phyloP scores from a whole-genome alignment of 1,140 invertebrate species.

The Pygmarrhopalites habei region DNA sequence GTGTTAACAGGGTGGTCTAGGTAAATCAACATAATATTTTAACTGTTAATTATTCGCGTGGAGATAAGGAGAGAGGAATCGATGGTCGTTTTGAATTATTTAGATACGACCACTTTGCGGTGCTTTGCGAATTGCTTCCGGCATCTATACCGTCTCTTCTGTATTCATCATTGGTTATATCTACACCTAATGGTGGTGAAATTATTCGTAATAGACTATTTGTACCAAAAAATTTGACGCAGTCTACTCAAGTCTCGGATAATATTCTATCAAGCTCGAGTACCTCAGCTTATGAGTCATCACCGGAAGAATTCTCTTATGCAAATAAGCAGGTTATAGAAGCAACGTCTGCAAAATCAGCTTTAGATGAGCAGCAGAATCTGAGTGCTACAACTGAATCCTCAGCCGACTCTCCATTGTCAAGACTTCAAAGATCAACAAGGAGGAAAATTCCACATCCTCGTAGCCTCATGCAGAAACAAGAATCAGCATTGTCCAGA shows the following conservation, averaged over 20 bases:
- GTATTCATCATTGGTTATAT: slow-evolving; percentile 27
- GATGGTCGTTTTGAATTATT: too few species aligned
- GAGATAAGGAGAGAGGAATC: too few species aligned
- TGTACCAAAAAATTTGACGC: slow-evolving; percentile 14
- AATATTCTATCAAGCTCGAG: too few species aligned
- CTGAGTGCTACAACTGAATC: background rate
- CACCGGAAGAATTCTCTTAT: too few species aligned
- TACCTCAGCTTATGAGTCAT: too few species aligned
- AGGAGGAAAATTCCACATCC: slow-evolving; percentile 31
- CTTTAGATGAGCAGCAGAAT: too few species aligned
- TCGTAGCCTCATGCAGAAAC: slow-evolving; percentile 27
- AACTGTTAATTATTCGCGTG: too few species aligned
- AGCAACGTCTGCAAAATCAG: background rate
- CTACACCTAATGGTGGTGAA: slow-evolving; percentile 18
- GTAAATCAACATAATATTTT: too few species aligned
- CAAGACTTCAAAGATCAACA: background rate
- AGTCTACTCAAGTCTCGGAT: too few species aligned
- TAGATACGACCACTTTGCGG: slow-evolving; percentile 83
- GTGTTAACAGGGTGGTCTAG: slow-evolving; percentile 35
- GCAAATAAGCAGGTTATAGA: background rate
- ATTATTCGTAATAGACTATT: slow-evolving; percentile 29
- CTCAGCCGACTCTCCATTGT: background rate
- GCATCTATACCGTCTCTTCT: slow-evolving; percentile 67
- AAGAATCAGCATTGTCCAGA: slow-evolving; percentile 5
- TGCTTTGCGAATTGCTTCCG: slow-evolving; percentile 85